These are phyloP conservation scores for Pseudomyrmex pallidus DNA, from an alignment of 1,140 invertebrate genomes.

Conservation along the genomic window DNA sequence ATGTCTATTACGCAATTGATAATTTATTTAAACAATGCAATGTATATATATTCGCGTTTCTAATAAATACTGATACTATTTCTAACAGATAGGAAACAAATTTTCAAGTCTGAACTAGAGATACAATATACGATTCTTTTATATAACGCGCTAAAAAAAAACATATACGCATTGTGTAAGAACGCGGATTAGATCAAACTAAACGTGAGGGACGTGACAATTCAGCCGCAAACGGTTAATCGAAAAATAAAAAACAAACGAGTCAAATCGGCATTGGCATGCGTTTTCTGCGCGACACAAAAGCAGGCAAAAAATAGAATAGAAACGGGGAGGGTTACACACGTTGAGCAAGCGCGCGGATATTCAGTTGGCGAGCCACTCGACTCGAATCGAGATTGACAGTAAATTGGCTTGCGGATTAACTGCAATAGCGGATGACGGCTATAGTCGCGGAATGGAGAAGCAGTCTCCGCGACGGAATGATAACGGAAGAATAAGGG, in stretches of 20 bases:
- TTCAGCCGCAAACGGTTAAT: slow-evolving; percentile 54
- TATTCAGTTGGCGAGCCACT: slow-evolving; percentile 62
- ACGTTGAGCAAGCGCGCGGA: slow-evolving; percentile 50
- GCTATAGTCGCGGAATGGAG: slow-evolving; percentile 19
- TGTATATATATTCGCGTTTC: slow-evolving; percentile 1
- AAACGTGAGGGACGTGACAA: slow-evolving; percentile 44
- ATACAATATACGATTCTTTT: slow-evolving; percentile 8
- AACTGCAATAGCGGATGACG: slow-evolving; percentile 67
- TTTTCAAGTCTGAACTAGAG: not conserved
- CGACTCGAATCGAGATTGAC: slow-evolving; percentile 68
- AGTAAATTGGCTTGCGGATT: slow-evolving; percentile 74
- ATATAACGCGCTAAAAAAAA: not conserved
- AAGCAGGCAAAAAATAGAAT: slow-evolving; percentile 57
- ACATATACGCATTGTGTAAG: slow-evolving; percentile 27
- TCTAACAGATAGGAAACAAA: too few relatives aligned
- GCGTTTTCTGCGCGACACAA: slow-evolving; percentile 64
- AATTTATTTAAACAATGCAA: slow-evolving; percentile 18
- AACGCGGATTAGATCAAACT: slow-evolving; percentile 33
- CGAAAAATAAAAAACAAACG: slow-evolving; percentile 33
- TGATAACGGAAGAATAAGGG: not conserved
- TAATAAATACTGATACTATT: too few relatives aligned
- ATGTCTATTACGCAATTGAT: not conserved
- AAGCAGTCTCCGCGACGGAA: slow-evolving; percentile 4
- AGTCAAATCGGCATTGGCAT: slow-evolving; percentile 54
- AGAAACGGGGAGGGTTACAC: slow-evolving; percentile 7